Percentiles rank a stretch among this genome's conserved stretches.
Conservation (phyloP, 1,140 invertebrate genomes). For the Lasaia peninsularis region DNA sequence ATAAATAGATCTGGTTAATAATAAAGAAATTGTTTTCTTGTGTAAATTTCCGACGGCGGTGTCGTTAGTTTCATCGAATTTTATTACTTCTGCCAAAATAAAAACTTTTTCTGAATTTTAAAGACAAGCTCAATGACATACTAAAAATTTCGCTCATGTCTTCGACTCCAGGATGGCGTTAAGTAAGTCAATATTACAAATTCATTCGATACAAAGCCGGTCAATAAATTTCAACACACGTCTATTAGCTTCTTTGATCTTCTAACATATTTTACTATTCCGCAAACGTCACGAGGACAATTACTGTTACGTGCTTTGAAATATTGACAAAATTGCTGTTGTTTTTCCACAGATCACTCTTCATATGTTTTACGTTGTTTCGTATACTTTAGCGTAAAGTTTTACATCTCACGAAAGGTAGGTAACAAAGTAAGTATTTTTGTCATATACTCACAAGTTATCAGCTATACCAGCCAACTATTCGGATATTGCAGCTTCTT, state of each 20-base stretch:
- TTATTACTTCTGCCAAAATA: not conserved
- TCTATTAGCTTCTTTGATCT: constrained; percentile 72
- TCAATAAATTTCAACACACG: constrained; percentile 72
- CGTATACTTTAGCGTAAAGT: constrained; percentile 49
- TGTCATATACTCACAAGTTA: too few relatives aligned
- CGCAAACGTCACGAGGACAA: constrained; percentile 49
- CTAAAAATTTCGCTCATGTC: constrained; percentile 2
- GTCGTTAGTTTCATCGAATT: not conserved
- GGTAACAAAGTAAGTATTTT: too few relatives aligned
- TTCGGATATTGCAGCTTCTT: too few relatives aligned
- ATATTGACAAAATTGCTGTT: constrained; percentile 57
- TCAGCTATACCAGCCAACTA: too few relatives aligned
- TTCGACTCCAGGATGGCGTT: not conserved
- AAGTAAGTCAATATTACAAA: constrained; percentile 5
- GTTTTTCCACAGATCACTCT: constrained; percentile 25
- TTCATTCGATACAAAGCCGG: constrained; percentile 42
- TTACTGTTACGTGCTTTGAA: constrained; percentile 62
- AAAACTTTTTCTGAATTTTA: not conserved
- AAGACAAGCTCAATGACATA: not conserved
- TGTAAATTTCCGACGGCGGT: not conserved
- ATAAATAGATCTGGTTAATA: too few relatives aligned
- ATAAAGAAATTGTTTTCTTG: not conserved
- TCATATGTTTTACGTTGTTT: constrained; percentile 22
- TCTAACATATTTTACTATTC: constrained; percentile 64
- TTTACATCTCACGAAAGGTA: constrained; percentile 21